These are phyloP conservation scores for Osmerus eperlanus DNA, from an alignment of 2,113 vertebrate species.

Conservation along the genomic window DNA sequence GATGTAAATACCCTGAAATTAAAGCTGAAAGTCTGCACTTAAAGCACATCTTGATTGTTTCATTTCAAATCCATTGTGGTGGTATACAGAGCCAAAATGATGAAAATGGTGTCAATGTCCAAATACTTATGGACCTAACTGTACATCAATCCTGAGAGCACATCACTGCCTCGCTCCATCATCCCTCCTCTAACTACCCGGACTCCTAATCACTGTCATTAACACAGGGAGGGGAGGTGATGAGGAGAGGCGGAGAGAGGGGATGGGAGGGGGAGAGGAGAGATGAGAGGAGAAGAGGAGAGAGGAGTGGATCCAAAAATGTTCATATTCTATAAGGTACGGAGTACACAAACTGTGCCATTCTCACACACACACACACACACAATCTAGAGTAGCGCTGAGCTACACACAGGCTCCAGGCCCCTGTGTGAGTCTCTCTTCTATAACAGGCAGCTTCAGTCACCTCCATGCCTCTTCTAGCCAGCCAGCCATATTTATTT, in stretches of 20 bases:
- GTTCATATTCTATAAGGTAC: too few relatives aligned
- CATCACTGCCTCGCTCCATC: slow-evolving; percentile 68
- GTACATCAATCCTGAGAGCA: slow-evolving; percentile 70
- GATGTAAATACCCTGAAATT: too few relatives aligned
- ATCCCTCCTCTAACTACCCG: slow-evolving; percentile 75
- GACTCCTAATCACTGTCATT: slow-evolving; percentile 75
- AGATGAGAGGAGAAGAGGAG: not conserved
- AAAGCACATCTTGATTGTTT: too few relatives aligned
- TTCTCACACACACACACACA: too few relatives aligned
- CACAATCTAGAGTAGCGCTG: too few relatives aligned
- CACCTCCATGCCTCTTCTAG: slow-evolving; percentile 49
- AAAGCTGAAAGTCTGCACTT: too few relatives aligned
- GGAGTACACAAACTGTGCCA: too few relatives aligned
- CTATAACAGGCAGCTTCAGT: slow-evolving; percentile 40
- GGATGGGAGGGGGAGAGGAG: not conserved
- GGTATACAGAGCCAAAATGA: too few relatives aligned
- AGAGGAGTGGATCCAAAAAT: not conserved
- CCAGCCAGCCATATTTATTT: slow-evolving; percentile 68
- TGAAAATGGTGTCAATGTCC: too few relatives aligned
- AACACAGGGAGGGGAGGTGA: slow-evolving; percentile 68
- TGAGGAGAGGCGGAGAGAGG: slow-evolving; percentile 39
- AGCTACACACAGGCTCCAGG: not conserved
- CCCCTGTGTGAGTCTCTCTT: slow-evolving; percentile 32
- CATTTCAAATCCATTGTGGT: too few relatives aligned
- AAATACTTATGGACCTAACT: too few relatives aligned